Conservation (phyloP, 2,113 vertebrate genomes). For the Gallinago media region DNA sequence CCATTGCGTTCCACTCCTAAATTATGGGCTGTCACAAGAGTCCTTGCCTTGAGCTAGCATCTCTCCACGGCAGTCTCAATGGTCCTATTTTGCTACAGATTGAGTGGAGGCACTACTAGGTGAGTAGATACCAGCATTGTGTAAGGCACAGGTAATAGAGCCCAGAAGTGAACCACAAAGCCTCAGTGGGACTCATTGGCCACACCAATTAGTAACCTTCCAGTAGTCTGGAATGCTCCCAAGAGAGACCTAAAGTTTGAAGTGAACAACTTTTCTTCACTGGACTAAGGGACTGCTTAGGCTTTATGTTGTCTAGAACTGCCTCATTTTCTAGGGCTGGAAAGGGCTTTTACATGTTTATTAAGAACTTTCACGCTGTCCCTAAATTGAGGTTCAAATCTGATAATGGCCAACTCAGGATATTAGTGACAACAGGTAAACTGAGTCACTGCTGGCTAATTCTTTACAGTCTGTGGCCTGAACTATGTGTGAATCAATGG, state of each 20-base stretch:
- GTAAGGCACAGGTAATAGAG: not conserved
- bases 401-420: not conserved
- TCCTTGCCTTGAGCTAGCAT: not conserved
- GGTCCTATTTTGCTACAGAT: not conserved
- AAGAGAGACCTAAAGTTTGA: not conserved
- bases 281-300: not conserved
- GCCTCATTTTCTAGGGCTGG: not conserved
- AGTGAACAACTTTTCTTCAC: not conserved
- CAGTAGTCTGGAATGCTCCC: not conserved
- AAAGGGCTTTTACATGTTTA: not conserved
- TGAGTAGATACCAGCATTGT: not conserved
- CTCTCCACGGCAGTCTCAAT: not conserved
- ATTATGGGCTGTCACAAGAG: not conserved
- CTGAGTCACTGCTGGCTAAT: not conserved
- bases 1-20: not conserved
- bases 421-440: not conserved
- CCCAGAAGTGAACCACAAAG: not conserved
- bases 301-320: not conserved
- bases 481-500: not conserved
- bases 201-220: not conserved
- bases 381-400: not conserved
- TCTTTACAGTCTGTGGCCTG: not conserved
- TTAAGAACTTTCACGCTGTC: not conserved
- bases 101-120: not conserved
- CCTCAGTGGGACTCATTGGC: not conserved